Percentiles rank a stretch among this genome's conserved stretches.
phyloP scores from a whole-genome alignment of 1,140 invertebrate genomes.

The Pteromalus puparum region DNA sequence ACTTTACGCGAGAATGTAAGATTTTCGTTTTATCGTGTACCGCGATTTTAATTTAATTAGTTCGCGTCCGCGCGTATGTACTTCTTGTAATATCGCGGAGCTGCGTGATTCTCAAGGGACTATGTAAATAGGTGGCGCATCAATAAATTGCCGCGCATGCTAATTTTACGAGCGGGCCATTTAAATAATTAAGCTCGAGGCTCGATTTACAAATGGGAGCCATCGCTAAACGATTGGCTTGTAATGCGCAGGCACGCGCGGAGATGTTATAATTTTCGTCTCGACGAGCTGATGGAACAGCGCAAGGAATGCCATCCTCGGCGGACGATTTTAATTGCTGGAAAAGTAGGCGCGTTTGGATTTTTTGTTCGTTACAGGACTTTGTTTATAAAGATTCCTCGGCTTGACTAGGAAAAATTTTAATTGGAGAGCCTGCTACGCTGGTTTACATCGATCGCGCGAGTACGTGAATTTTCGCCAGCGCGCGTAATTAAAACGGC shows the following conservation, averaged over 20 bases:
- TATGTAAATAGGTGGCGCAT: background rate
- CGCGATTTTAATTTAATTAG: constrained; percentile 27
- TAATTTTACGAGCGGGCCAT: background rate
- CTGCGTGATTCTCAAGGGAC: background rate
- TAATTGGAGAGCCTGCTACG: background rate
- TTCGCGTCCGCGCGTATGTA: background rate
- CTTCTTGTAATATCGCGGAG: background rate
- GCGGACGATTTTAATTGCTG: constrained; percentile 13
- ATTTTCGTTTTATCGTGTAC: constrained; percentile 38
- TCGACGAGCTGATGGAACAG: too few species aligned
- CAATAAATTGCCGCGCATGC: background rate
- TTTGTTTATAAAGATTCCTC: too few species aligned
- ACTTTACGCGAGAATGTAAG: constrained; percentile 18
- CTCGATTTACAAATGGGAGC: background rate
- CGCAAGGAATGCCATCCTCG: background rate
- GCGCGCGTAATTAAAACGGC: background rate
- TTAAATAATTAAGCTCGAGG: background rate
- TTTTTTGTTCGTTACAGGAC: background rate
- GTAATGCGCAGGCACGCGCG: background rate
- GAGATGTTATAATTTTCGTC: too few species aligned
- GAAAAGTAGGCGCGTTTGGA: background rate
- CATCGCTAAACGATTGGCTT: background rate
- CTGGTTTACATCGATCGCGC: background rate
- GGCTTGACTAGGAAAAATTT: too few species aligned
- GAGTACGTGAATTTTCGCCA: too few species aligned